Evolutionary conservation across 2,113 vertebrate genomes (phyloP).

Genomic region (Neolamprologus sp.): DNA sequence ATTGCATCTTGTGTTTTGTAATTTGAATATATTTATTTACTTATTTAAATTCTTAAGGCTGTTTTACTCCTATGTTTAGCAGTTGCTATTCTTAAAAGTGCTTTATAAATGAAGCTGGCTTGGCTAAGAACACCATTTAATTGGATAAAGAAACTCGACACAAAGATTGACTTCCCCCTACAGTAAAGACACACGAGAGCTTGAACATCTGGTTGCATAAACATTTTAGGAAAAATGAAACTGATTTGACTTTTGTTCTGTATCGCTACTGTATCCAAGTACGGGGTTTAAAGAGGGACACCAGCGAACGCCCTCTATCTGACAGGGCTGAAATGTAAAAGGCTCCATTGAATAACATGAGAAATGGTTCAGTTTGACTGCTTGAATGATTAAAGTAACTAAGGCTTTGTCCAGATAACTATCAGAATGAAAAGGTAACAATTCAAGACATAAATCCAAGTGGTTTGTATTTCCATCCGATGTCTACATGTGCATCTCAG

Average conservation of each 20-base stretch:
- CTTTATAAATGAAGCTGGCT: background rate
- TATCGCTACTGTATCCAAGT: background rate
- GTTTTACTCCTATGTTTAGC: background rate
- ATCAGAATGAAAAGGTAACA: background rate
- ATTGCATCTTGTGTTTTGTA: background rate
- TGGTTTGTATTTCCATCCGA: background rate
- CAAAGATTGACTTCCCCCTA: background rate
- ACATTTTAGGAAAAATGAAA: background rate
- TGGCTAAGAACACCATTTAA: background rate
- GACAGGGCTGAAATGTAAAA: background rate
- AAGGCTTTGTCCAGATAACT: background rate
- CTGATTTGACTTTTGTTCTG: background rate
- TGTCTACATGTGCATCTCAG: background rate
- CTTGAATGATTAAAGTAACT: background rate
- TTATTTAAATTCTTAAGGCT: background rate
- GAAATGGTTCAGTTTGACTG: background rate
- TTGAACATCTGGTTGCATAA: background rate
- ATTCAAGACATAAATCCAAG: background rate
- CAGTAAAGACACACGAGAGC: background rate
- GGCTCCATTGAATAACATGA: background rate
- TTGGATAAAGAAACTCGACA: background rate
- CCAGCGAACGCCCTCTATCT: background rate
- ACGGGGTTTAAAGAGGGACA: background rate
- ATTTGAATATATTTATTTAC: background rate
- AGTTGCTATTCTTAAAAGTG: background rate